Evolutionary conservation across 2,888 invertebrate species (phyloP).

Genomic region (Lasioglossum leucozonium): DNA sequence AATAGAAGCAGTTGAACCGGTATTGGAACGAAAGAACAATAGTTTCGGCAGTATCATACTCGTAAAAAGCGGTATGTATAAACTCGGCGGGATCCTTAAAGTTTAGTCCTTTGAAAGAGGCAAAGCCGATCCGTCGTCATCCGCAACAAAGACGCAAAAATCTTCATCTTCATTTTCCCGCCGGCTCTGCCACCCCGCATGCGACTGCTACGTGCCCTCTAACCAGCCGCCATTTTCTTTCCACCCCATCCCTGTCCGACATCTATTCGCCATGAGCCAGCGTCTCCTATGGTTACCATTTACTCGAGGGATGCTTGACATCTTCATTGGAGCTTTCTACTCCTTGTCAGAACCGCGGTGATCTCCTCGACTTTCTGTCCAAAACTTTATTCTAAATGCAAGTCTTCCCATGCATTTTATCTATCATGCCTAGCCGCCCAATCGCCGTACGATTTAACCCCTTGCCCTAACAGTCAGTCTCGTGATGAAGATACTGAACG

Average conservation of each 20-base stretch:
- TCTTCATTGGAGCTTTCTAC: conserved; percentile 71
- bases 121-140: conserved; percentile 60
- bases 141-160: conserved; percentile 66
- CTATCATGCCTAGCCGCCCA: not conserved
- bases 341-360: conserved; percentile 54
- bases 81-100: conserved; percentile 52
- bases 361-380: conserved; percentile 28
- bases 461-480: no score
- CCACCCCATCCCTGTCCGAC: conserved; percentile 64
- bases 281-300: conserved; percentile 77
- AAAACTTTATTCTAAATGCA: conserved; percentile 8
- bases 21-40: not conserved
- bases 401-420: not conserved
- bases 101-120: conserved; percentile 46
- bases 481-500: no score
- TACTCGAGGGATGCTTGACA: conserved; percentile 72
- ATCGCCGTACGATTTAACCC: not conserved
- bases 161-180: conserved; percentile 69
- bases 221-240: conserved; percentile 78
- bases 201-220: conserved; percentile 63
- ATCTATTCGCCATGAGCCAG: conserved; percentile 71
- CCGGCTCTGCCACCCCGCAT: conserved; percentile 56
- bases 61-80: not conserved
- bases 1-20: not conserved
- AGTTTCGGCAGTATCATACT: not conserved